Conservation (phyloP, 2,113 vertebrate genomes). For the Chauna torquata region DNA sequence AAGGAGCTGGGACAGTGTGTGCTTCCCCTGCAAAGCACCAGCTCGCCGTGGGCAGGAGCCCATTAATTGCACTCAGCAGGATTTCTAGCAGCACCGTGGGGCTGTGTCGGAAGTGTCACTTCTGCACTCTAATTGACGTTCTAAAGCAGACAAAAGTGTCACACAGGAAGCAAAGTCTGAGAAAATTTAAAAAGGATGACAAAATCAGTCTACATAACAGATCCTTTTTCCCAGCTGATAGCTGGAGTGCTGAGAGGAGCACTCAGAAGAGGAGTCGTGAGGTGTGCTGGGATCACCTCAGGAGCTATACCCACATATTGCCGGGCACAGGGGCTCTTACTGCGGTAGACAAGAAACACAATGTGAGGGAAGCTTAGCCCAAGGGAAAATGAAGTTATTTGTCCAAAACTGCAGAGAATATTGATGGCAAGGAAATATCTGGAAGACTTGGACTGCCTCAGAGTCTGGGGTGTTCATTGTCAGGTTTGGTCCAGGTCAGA, state of each 20-base stretch:
- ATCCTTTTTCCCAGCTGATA: neutral
- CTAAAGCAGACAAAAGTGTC: neutral
- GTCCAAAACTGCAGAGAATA: neutral
- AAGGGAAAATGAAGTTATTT: neutral
- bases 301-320: neutral
- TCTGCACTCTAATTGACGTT: neutral
- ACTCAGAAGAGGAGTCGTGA: neutral
- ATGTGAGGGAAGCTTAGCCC: neutral
- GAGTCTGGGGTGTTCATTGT: no score
- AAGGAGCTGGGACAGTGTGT: neutral
- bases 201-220: neutral
- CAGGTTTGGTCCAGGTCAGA: neutral
- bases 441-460: neutral
- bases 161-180: neutral
- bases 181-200: neutral
- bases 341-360: no score
- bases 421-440: neutral
- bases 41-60: neutral
- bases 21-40: neutral
- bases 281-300: neutral
- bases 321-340: neutral
- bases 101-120: neutral
- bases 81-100: neutral
- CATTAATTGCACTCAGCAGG: neutral
- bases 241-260: neutral